These are phyloP conservation scores for Caenorhabditis sp. DNA, from an alignment of 2,888 invertebrate species.

Conservation along the genomic window DNA sequence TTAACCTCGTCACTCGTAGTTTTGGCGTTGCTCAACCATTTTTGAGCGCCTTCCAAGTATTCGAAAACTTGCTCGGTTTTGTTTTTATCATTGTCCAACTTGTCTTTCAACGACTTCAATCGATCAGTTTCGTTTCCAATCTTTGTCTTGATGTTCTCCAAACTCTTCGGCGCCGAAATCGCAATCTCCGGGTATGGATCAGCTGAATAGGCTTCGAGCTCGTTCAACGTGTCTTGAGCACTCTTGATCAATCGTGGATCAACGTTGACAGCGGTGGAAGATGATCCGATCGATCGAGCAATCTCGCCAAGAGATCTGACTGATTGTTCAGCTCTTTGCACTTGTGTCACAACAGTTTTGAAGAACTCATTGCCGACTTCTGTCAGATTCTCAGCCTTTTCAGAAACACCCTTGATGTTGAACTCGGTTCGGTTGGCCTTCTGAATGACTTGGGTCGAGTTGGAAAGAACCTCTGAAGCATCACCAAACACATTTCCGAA, in stretches of 20 bases:
- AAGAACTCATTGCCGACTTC: conserved; percentile 48
- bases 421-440: conserved; percentile 19
- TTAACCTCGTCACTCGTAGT: conserved; percentile 37
- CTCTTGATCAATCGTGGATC: conserved; percentile 40
- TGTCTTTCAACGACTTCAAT: conserved; percentile 25
- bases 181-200: conserved; percentile 38
- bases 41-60: conserved; percentile 43
- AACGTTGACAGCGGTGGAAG: conserved; percentile 47
- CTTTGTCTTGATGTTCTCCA: conserved; percentile 32
- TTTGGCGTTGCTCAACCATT: conserved; percentile 44
- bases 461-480: conserved; percentile 35
- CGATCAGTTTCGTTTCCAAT: conserved; percentile 22
- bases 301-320: conserved; percentile 30
- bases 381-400: conserved; percentile 48
- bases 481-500: conserved; percentile 45
- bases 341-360: conserved; percentile 44
- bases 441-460: conserved; percentile 31
- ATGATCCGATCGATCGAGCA: conserved; percentile 40
- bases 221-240: conserved; percentile 39
- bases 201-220: conserved; percentile 41
- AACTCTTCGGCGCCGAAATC: conserved; percentile 18
- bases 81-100: conserved; percentile 30
- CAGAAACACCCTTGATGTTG: not conserved
- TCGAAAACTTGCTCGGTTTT: conserved; percentile 29
- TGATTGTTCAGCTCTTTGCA: conserved; percentile 21